These are phyloP conservation scores for Cetoscarus ocellatus DNA, from an alignment of 2,797 vertebrate genomes.

Conservation along the genomic window DNA sequence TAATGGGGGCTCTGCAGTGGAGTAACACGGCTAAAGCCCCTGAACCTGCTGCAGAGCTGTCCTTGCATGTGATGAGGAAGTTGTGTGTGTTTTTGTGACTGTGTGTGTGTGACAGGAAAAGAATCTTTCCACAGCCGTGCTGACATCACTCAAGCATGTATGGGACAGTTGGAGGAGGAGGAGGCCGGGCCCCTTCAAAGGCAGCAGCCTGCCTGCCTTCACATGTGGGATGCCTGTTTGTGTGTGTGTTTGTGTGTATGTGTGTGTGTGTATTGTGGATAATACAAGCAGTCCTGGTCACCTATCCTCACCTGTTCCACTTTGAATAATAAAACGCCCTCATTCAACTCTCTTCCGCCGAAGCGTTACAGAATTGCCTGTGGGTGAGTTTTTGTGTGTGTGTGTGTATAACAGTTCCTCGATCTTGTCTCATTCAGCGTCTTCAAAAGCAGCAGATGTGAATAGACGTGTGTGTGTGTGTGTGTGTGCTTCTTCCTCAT, in stretches of 20 bases:
- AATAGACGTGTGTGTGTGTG: slow-evolving; percentile 21
- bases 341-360: slow-evolving; percentile 49
- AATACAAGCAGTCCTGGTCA: slow-evolving; percentile 36
- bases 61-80: too few relatives aligned
- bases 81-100: not conserved
- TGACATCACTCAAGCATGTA: slow-evolving; percentile 79
- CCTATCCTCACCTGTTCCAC: slow-evolving; percentile 66
- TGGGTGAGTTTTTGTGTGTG: slow-evolving; percentile 17
- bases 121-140: slow-evolving; percentile 79
- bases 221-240: slow-evolving; percentile 64
- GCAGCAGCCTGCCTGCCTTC: slow-evolving; percentile 59
- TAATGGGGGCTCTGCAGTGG: too few relatives aligned
- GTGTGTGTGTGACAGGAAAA: slow-evolving; percentile 72
- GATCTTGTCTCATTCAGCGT: slow-evolving; percentile 24
- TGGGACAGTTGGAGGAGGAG: slow-evolving; percentile 78
- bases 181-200: slow-evolving; percentile 70
- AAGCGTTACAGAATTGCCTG: slow-evolving; percentile 30
- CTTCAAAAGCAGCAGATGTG: slow-evolving; percentile 46
- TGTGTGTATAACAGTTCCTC: slow-evolving; percentile 27
- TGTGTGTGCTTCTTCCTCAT: slow-evolving; percentile 44
- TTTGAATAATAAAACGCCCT: slow-evolving; percentile 49
- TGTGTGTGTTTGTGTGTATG: slow-evolving; percentile 25
- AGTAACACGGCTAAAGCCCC: too few relatives aligned
- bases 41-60: too few relatives aligned
- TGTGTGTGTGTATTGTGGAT: slow-evolving; percentile 27